Percentiles rank a stretch among this genome's conserved stretches.
phyloP scores from a whole-genome alignment of 2,113 vertebrate species.

The Cyprinodon tularosa region DNA sequence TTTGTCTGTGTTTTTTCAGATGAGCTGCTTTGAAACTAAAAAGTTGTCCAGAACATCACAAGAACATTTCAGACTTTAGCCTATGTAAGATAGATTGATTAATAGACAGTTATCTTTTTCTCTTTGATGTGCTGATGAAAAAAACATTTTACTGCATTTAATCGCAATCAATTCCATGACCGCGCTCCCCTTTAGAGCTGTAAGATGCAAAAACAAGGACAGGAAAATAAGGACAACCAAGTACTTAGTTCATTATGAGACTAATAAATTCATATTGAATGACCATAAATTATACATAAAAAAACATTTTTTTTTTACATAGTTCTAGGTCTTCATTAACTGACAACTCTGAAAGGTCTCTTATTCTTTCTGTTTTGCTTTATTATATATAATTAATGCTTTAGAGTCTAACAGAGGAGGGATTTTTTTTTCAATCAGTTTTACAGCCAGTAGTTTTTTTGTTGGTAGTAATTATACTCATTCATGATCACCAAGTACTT shows the following conservation, averaged over 20 bases:
- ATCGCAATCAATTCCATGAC: neutral
- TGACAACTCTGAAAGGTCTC: slow-evolving; percentile 40
- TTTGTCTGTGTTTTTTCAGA: neutral
- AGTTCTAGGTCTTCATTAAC: slow-evolving; percentile 1
- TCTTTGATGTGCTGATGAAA: too few species aligned
- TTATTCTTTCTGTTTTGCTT: slow-evolving; percentile 25
- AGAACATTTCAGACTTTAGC: too few species aligned
- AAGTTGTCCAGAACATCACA: neutral
- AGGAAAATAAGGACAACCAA: neutral
- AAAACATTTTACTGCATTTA: too few species aligned
- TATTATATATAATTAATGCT: slow-evolving; percentile 71
- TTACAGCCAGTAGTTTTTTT: slow-evolving; percentile 64
- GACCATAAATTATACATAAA: neutral
- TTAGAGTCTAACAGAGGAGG: slow-evolving; percentile 56
- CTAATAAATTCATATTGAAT: slow-evolving; percentile 1
- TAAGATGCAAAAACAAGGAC: neutral
- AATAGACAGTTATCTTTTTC: too few species aligned
- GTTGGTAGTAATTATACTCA: slow-evolving; percentile 76
- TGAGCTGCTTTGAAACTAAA: neutral
- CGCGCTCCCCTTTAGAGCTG: neutral
- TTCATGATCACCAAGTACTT: slow-evolving; percentile 66
- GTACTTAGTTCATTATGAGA: neutral
- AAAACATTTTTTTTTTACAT: neutral
- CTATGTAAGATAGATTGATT: too few species aligned
- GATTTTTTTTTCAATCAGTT: slow-evolving; percentile 22